phyloP scores from a whole-genome alignment of 2,888 invertebrate genomes.

The Oeneis ivallda region DNA sequence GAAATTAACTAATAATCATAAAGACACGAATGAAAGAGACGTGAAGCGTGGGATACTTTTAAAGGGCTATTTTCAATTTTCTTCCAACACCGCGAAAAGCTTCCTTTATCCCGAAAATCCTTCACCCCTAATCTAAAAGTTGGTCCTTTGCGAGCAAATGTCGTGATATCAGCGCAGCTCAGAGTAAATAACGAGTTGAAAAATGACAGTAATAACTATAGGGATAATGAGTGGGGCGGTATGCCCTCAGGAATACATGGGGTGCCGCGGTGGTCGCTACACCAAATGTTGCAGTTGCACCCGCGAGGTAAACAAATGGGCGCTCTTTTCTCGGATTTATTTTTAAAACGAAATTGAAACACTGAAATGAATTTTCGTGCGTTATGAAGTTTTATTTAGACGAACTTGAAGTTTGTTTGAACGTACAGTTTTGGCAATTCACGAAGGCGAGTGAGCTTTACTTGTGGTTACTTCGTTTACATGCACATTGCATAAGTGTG shows the following conservation, averaged over 20 bases:
- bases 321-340: conserved; percentile 30
- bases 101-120: conserved; percentile 59
- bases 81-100: conserved; percentile 65
- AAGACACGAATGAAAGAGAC: conserved; percentile 26
- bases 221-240: conserved; percentile 78
- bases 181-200: conserved; percentile 82
- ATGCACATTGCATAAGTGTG: too few relatives aligned
- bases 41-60: conserved; percentile 45
- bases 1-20: conserved; percentile 14
- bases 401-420: not conserved
- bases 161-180: conserved; percentile 77
- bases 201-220: conserved; percentile 82
- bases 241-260: conserved; percentile 78
- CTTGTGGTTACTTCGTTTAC: too few relatives aligned
- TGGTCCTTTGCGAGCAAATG: conserved; percentile 70
- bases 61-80: conserved; percentile 76
- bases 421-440: too few relatives aligned
- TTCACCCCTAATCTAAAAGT: conserved; percentile 71
- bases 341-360: conserved; percentile 24
- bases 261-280: conserved; percentile 50
- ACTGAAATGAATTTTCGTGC: conserved; percentile 3
- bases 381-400: not conserved
- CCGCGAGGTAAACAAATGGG: conserved; percentile 62
- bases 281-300: conserved; percentile 71
- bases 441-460: too few relatives aligned